Evolutionary conservation across 1,140 invertebrate species (phyloP).

Genomic region (Cryptotermes secundus): DNA sequence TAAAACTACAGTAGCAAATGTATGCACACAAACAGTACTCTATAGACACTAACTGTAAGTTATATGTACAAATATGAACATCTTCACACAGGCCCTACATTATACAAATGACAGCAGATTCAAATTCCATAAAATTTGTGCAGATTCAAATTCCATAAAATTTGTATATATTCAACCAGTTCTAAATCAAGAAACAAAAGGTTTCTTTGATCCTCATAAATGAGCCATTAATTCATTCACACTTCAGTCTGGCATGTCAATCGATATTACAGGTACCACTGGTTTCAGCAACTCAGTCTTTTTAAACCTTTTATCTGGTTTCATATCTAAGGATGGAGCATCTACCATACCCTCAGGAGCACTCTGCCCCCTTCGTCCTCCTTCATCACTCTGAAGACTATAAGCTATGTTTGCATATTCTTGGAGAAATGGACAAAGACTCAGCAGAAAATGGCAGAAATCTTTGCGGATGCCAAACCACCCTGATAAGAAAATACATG

Average conservation of each 20-base stretch:
- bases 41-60: background rate
- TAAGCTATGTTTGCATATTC: constrained; percentile 99
- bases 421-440: constrained; percentile 89
- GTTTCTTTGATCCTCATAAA: too few relatives aligned
- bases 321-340: constrained; percentile 55
- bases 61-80: background rate
- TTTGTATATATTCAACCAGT: background rate
- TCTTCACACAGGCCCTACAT: background rate
- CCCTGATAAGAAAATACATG: constrained; percentile 61
- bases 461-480: constrained; percentile 99
- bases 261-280: constrained; percentile 81
- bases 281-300: constrained; percentile 77
- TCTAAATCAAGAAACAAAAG: background rate
- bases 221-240: background rate
- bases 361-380: constrained; percentile 48
- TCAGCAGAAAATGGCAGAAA: constrained; percentile 92
- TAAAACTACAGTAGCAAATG: background rate
- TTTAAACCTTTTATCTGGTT: constrained; percentile 61
- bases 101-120: background rate
- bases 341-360: constrained; percentile 49
- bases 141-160: background rate
- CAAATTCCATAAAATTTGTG: too few relatives aligned
- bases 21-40: background rate
- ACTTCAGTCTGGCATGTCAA: constrained; percentile 83
- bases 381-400: constrained; percentile 60